Percentiles rank a stretch among this genome's conserved stretches.
These are phyloP conservation scores for Donacobius atricapilla DNA, from an alignment of 2,113 vertebrate genomes.

Conservation along the genomic window DNA sequence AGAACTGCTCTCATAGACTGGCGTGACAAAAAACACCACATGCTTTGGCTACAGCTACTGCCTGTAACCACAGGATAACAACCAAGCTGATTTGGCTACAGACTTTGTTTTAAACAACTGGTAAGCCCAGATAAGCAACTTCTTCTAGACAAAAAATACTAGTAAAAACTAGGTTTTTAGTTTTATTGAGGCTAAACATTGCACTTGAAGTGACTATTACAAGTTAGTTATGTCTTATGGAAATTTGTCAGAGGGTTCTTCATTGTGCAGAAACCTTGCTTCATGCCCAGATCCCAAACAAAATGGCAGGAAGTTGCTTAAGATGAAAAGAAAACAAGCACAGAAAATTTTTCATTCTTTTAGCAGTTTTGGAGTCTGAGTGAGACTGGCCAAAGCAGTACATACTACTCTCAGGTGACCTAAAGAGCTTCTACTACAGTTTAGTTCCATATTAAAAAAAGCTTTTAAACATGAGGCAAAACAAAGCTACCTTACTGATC, in stretches of 20 bases:
- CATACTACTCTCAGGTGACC: not conserved
- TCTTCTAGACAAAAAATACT: not conserved
- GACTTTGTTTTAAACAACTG: not conserved
- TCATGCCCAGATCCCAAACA: not conserved
- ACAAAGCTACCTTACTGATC: not conserved
- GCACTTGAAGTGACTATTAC: not conserved
- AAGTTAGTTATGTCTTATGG: not conserved
- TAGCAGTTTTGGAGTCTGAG: not conserved
- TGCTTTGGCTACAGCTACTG: not conserved
- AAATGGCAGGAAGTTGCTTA: not conserved
- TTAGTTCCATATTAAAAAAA: not conserved
- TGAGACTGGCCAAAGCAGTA: not conserved
- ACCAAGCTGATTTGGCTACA: not conserved
- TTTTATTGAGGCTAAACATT: not conserved
- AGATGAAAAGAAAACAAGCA: not conserved
- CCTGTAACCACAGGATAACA: not conserved
- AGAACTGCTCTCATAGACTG: not conserved
- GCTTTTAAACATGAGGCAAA: not conserved
- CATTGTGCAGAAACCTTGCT: not conserved
- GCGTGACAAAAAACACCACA: not conserved
- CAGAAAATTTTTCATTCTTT: not conserved
- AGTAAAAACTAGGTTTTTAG: not conserved
- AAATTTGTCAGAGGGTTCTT: not conserved
- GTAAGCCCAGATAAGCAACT: slow-evolving; percentile 3
- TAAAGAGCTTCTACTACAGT: not conserved